Conservation (phyloP, 2,888 invertebrate species). For the Conistra vaccinii region DNA sequence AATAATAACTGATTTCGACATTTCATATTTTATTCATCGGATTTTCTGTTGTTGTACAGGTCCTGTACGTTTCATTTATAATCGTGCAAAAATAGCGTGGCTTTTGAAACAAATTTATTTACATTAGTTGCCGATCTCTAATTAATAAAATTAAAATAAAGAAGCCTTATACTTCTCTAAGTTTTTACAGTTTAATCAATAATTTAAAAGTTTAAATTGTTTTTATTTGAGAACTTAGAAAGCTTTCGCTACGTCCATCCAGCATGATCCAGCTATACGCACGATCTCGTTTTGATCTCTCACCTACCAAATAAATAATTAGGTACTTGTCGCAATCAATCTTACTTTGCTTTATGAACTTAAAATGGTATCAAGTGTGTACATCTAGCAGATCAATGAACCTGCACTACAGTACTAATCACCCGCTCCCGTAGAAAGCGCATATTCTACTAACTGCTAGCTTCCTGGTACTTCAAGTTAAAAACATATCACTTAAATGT, state of each 20-base stretch:
- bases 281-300: not conserved
- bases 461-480: conserved; percentile 44
- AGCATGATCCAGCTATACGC: not conserved
- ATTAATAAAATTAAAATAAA: not conserved
- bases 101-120: too few relatives aligned
- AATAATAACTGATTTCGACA: not conserved
- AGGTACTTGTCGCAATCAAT: not conserved
- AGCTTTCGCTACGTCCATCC: not conserved
- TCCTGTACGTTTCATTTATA: not conserved
- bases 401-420: conserved; percentile 52
- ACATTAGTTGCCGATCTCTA: not conserved
- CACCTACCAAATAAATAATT: not conserved
- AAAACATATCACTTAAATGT: conserved; percentile 21
- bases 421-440: conserved; percentile 67
- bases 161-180: not conserved
- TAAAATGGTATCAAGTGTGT: not conserved
- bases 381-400: conserved; percentile 32
- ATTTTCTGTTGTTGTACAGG: not conserved
- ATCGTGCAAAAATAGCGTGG: not conserved
- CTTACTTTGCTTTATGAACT: not conserved
- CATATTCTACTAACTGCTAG: conserved; percentile 44
- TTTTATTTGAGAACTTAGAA: not conserved
- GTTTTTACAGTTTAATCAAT: not conserved
- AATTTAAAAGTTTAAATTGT: not conserved
- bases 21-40: not conserved